phyloP scores from a whole-genome alignment of 2,888 invertebrate species.

The Ophioninae sp. region DNA sequence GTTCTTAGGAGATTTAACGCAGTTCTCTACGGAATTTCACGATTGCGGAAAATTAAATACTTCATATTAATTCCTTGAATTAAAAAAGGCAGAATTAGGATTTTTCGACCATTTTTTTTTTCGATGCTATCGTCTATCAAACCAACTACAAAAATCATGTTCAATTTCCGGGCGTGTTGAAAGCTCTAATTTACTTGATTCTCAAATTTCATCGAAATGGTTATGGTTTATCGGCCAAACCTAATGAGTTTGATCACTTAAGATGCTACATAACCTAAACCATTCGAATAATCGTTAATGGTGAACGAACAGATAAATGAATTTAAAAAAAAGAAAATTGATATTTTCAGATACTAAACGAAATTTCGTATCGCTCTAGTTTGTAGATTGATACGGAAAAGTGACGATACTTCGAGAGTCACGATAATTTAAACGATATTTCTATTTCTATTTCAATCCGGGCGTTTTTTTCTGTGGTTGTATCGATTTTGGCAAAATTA shows the following conservation, averaged over 20 bases:
- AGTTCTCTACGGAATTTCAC: constrained; percentile 16
- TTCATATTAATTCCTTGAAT: constrained; percentile 46
- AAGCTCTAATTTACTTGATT: constrained; percentile 1
- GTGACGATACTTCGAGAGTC: constrained; percentile 11
- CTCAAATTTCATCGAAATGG: not conserved
- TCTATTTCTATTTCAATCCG: not conserved
- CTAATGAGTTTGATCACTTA: constrained; percentile 27
- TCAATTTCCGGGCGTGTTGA: not conserved
- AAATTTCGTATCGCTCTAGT: constrained; percentile 58
- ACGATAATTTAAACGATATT: not conserved
- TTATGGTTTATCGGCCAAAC: constrained; percentile 28
- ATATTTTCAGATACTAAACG: constrained; percentile 59
- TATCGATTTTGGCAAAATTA: constrained; percentile 24
- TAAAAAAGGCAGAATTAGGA: constrained; percentile 18
- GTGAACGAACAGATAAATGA: not conserved
- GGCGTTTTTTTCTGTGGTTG: not conserved
- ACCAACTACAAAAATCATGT: not conserved
- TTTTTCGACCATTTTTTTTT: constrained; percentile 6
- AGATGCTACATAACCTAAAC: constrained; percentile 35
- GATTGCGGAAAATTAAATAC: constrained; percentile 25
- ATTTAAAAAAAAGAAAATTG: constrained; percentile 28
- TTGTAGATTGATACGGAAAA: constrained; percentile 49
- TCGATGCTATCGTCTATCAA: not conserved
- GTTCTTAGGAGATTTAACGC: constrained; percentile 19
- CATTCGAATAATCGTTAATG: constrained; percentile 49